Conservation (phyloP, 1,140 invertebrate genomes). For the Uloborus diversus region DNA sequence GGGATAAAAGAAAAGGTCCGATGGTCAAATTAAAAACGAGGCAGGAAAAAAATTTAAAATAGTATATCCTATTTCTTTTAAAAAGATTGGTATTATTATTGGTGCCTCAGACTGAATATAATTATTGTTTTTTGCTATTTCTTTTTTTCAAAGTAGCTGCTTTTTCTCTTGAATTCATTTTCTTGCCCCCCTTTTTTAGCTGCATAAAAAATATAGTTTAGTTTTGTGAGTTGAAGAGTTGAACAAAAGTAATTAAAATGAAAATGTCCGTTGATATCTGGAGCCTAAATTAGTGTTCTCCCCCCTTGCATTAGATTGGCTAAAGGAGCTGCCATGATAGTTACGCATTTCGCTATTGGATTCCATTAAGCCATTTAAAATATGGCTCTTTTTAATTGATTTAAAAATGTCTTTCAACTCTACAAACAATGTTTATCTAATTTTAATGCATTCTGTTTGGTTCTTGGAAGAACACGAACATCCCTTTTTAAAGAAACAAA, state of each 20-base stretch:
- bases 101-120: conserved; percentile 22
- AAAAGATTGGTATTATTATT: conserved; percentile 57
- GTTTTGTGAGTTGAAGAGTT: conserved; percentile 43
- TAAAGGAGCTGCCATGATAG: too few relatives aligned
- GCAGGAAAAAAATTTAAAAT: conserved; percentile 37
- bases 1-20: conserved; percentile 39
- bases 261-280: neutral
- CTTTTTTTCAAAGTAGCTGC: conserved; percentile 4
- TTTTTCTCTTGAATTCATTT: conserved; percentile 10
- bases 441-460: too few relatives aligned
- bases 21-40: conserved; percentile 25
- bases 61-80: conserved; percentile 54
- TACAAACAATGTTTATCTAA: too few relatives aligned
- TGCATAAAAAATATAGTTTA: conserved; percentile 16
- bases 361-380: too few relatives aligned
- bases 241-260: conserved; percentile 44
- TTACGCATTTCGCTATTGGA: too few relatives aligned
- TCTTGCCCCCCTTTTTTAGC: neutral
- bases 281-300: too few relatives aligned
- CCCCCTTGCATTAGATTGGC: too few relatives aligned
- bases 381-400: too few relatives aligned
- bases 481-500: too few relatives aligned
- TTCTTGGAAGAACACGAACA: too few relatives aligned
- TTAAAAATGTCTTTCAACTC: too few relatives aligned
- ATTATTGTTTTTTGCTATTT: conserved; percentile 43